phyloP scores from a whole-genome alignment of 2,113 vertebrate genomes.

The Dipodomys spectabilis region DNA sequence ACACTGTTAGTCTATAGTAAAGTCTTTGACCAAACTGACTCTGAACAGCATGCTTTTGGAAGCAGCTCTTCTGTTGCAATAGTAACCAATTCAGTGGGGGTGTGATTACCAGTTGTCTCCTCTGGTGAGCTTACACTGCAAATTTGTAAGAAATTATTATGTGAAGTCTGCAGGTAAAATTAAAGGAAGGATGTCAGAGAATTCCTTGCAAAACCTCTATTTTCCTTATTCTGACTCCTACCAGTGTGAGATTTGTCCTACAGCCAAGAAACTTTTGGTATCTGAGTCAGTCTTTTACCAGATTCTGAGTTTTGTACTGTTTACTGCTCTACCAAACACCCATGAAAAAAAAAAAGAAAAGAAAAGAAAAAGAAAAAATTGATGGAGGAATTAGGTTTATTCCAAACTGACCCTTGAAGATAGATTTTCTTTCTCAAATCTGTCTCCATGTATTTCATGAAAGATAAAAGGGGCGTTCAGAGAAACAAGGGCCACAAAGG shows the following conservation, averaged over 20 bases:
- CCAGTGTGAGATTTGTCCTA: neutral
- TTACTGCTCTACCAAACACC: neutral
- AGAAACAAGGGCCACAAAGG: neutral
- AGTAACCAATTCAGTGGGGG: neutral
- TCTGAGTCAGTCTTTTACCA: neutral
- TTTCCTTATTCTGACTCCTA: neutral
- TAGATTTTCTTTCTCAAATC: neutral
- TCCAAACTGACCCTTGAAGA: neutral
- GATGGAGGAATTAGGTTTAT: neutral
- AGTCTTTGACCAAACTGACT: neutral
- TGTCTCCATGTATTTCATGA: neutral
- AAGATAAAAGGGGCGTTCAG: neutral
- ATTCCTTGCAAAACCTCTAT: neutral
- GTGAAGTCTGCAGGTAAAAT: neutral
- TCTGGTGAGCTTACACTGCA: neutral
- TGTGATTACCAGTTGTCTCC: too few relatives aligned
- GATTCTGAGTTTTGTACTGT: neutral
- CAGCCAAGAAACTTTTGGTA: neutral
- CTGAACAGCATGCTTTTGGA: neutral
- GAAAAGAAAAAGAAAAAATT: too few relatives aligned
- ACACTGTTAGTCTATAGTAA: neutral
- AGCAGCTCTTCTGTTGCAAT: rapidly evolving
- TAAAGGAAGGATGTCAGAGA: neutral
- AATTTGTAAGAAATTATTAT: neutral
- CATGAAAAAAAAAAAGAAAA: too few relatives aligned